Base-by-base conservation (phyloP, 37 sponge, comb jelly and placozoan species). In the Ephydatia muelleri region DNA sequence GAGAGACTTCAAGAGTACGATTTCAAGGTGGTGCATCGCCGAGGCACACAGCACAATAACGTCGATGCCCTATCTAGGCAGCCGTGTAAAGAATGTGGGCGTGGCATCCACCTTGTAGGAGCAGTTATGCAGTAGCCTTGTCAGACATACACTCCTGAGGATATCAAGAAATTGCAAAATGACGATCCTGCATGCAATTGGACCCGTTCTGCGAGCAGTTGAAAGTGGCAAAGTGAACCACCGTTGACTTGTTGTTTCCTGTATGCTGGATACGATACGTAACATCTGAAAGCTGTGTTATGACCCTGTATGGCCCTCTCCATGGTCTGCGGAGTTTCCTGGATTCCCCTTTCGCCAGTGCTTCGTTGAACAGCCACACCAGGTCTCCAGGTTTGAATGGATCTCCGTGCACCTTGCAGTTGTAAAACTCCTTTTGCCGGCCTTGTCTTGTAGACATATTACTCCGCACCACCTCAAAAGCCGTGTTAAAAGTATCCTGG, bases 351-450 rank as follows among this genome's bases (percentile, higher is more conserved):
- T 57, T 57, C 57, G 16, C 57, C 57, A 57, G 57, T 57, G 57
- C 57, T 5, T 57, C 57, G 57, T 57, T 57, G 57, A 57, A 57
- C 57, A 57, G 57, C 57, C 57, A 57, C 57, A 87, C 87, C 19
- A 68, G 32, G 27, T 84, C 85, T n/a, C 70, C 78, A 23, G 25
- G 69, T 38, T 84, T 28, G 47, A 37, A 84, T 19, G 85, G 85
- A 26, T 76, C 40, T 37, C 78, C 78, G 77, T 84, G 85, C 27
- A 77, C 78, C 21, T 78, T 81, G 31, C 43, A 31, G 70, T 88
- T 39, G 64, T 88, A 88, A 8, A 70, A 28, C 38, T 67, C 78
- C 78, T 74, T 85, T 35, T 84, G 82, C 0, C 72, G 48, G 0
- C 38, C 73, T 21, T 74, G 70, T 22, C 9, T 32, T 27, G 65